Evolutionary conservation across 1,140 invertebrate genomes (phyloP), one percentile per base, ranked within the genome.

Genomic region (Cryptotermes secundus): DNA sequence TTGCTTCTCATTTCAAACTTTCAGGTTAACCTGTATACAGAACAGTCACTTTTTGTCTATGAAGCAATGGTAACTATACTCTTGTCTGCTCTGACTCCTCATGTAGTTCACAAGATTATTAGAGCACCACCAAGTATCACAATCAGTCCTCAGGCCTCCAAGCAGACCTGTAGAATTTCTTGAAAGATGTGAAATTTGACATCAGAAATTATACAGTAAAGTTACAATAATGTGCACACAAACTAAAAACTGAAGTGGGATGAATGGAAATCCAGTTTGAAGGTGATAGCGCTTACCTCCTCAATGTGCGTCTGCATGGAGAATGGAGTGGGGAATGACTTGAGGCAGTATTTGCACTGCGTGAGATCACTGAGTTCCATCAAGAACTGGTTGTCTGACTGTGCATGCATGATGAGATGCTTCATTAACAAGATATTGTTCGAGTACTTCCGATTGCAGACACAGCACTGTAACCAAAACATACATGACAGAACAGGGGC

Each of bases 391-490:
- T 65, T 86, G 35, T 81, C 87, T 86, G 80, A 86, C 83, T 53
- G 83, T 31, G 42, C 59, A 42, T 80, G 84, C 49, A 83, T 42
- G 16, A 94, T 93, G 85, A 96, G 88, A 88, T 96, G 95, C 16
- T 91, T 90, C 91, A 95, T 93, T 3, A 96, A 90, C 80, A 92
- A 90, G 2, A 92, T 91, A 90, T 94, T 92, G 83, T 93, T 91
- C 85, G 90, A 87, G 87, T 93, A 92, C 35, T 89, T 88, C 85
- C 91, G 86, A 88, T 89, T 87, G 89, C 95, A 92, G 86, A 93
- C 89, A 34, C 91, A 90, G 85, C 92, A 93, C 89, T 93, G 88
- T 19, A 90, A 88, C 79, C 83, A 85, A 38, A 59, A 65, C 85
- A 85, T 72, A 36, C 26, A 82, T 35, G 79, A 79, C 80, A 65